Evolutionary conservation across 2,113 vertebrate species (phyloP).

Genomic region (Furnarius figulus): DNA sequence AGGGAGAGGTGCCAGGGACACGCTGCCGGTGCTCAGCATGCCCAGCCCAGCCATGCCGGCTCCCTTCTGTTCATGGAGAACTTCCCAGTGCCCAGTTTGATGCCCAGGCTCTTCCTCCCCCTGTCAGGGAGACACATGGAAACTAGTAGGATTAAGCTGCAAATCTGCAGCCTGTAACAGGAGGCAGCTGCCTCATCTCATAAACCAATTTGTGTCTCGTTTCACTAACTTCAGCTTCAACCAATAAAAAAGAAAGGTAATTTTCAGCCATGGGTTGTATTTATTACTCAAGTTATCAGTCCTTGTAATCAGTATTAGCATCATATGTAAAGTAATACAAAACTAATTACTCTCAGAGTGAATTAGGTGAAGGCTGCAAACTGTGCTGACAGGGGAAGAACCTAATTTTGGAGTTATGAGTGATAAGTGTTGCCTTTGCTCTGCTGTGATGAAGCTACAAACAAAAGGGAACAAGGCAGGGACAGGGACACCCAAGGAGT

Average conservation of each 20-base stretch:
- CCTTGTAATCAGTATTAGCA: slow-evolving; percentile 69
- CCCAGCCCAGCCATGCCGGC: neutral
- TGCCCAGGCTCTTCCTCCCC: neutral
- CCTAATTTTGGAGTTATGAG: neutral
- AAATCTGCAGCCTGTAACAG: neutral
- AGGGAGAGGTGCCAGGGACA: neutral
- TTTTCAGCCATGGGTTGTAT: slow-evolving; percentile 52
- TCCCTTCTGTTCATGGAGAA: neutral
- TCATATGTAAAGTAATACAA: slow-evolving; percentile 41
- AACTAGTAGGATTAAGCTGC: neutral
- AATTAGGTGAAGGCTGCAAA: neutral
- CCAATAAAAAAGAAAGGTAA: slow-evolving; percentile 35
- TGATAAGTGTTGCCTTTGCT: neutral
- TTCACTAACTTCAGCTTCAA: slow-evolving; percentile 8
- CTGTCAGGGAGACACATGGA: neutral
- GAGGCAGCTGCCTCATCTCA: slow-evolving; percentile 16
- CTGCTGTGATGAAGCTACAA: rapidly evolving
- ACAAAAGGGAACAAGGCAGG: neutral
- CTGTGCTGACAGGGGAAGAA: neutral
- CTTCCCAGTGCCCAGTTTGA: neutral
- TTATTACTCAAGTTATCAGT: slow-evolving; percentile 62
- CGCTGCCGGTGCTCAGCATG: neutral
- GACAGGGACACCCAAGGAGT: neutral
- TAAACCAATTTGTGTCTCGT: slow-evolving; percentile 37
- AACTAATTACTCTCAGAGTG: slow-evolving; percentile 61